Evolutionary conservation across 2,113 vertebrate species (phyloP).

Genomic region (Andinoacara biseriatus): DNA sequence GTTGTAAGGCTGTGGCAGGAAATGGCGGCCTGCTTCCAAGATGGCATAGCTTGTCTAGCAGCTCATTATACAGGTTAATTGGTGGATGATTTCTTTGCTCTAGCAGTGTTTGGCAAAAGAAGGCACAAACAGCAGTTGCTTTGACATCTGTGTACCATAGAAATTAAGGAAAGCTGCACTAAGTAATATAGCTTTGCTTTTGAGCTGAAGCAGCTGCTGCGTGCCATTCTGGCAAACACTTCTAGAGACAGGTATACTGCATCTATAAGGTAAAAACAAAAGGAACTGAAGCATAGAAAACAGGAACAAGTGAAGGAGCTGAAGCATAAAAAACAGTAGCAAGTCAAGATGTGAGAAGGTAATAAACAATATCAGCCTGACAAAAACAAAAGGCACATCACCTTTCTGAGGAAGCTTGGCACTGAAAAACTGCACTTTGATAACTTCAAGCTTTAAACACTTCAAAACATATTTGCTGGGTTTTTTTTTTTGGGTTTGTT

Average conservation of each 20-base stretch:
- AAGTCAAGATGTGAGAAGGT: background rate
- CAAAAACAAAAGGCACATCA: background rate
- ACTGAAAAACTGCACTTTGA: background rate
- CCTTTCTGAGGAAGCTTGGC: constrained; percentile 2
- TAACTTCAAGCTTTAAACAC: constrained; percentile 6
- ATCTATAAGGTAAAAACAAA: background rate
- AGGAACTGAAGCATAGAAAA: background rate
- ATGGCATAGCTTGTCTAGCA: background rate
- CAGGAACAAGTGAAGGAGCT: background rate
- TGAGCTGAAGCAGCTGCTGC: background rate
- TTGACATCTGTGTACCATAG: background rate
- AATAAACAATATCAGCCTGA: background rate
- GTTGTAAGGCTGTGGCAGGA: background rate
- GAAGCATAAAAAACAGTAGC: background rate
- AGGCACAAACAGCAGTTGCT: background rate
- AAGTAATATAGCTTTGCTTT: background rate
- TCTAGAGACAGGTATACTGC: background rate
- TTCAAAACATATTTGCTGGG: constrained; percentile 20
- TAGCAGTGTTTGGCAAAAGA: background rate
- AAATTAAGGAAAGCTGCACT: background rate
- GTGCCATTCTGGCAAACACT: background rate
- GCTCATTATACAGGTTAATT: background rate
- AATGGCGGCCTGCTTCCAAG: background rate
- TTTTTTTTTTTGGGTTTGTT: background rate
- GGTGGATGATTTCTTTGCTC: background rate